Percentiles rank a stretch among this genome's conserved stretches.
Evolutionary conservation across 1,140 invertebrate species (phyloP).

Genomic region (Papilio polytes): DNA sequence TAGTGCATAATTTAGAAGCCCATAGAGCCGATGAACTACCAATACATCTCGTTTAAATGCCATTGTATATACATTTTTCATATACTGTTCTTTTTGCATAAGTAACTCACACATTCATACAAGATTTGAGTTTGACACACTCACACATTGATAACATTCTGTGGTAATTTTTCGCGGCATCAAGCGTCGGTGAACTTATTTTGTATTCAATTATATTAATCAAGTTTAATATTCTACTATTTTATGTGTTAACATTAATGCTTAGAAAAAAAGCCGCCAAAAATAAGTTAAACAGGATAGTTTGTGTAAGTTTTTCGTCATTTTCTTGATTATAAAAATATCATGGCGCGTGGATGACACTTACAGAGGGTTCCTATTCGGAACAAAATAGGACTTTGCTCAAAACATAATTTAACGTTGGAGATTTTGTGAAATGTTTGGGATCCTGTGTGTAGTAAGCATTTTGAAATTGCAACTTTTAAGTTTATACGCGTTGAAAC

Average conservation of each 20-base stretch:
- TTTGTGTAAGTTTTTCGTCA: conserved; percentile 38
- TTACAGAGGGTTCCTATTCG: conserved; percentile 60
- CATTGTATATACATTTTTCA: conserved; percentile 9
- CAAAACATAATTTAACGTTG: conserved; percentile 58
- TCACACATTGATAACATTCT: conserved; percentile 28
- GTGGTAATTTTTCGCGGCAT: conserved; percentile 38
- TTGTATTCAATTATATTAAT: conserved; percentile 60
- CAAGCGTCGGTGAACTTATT: conserved; percentile 66
- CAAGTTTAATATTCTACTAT: conserved; percentile 48
- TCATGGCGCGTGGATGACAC: conserved; percentile 75
- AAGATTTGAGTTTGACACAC: conserved; percentile 18
- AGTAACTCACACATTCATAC: neutral
- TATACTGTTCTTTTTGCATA: conserved; percentile 29
- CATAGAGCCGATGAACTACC: neutral
- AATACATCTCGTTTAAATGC: neutral
- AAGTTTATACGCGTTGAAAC: conserved; percentile 41
- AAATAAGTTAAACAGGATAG: conserved; percentile 40
- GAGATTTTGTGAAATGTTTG: conserved; percentile 58
- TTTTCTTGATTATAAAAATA: conserved; percentile 54
- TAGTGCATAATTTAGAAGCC: neutral
- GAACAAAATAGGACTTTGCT: conserved; percentile 77
- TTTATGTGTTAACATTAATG: conserved; percentile 53
- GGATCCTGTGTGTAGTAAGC: conserved; percentile 50
- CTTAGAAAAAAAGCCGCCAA: conserved; percentile 48
- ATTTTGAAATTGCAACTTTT: conserved; percentile 49